Base-by-base conservation (phyloP, 2,888 invertebrate species). In the Resseliella maxima region DNA sequence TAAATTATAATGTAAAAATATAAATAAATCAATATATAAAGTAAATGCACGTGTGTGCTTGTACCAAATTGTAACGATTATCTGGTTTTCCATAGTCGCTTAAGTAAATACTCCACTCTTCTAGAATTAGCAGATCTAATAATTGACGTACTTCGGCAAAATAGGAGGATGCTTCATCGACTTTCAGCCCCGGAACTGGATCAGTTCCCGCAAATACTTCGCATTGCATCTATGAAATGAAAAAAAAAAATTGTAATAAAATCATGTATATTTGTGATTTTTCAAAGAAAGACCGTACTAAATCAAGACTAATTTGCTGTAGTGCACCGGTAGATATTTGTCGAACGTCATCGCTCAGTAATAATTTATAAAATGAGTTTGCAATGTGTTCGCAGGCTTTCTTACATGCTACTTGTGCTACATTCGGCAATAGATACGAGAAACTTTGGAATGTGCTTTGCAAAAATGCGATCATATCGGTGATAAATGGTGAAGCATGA, bases 21-120 rank as follows among this genome's bases (percentile, higher is more conserved):
- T n/a, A n/a, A n/a, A n/a, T n/a, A n/a, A n/a, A n/a, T n/a, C n/a
- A n/a, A n/a, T n/a, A n/a, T n/a, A n/a, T n/a, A n/a, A n/a, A n/a
- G n/a, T n/a, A n/a, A n/a, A n/a, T n/a, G n/a, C n/a, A n/a, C n/a
- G n/a, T n/a, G n/a, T n/a, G n/a, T n/a, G n/a, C n/a, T n/a, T n/a
- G n/a, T n/a, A 99, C 99, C 86, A 98, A 92, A 87, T 96, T 94
- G 91, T 99, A 99, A 90, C 98, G 97, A 89, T 96, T 97, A 81
- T 95, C 96, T 87, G 96, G 96, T 88, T 97, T 96, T 59, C 98
- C 98, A 89, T 98, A 97, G 91, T 99, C 99, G 90, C 98, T 97
- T 88, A 99, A 96, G 92, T 99, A 99, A 0, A 97, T 96, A 0
- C 98, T 96, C 99, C 99, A 99, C 91, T 99, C 99, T 94, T 97